Conservation (phyloP, 2,113 vertebrate genomes). For the Myrmecobius fasciatus region DNA sequence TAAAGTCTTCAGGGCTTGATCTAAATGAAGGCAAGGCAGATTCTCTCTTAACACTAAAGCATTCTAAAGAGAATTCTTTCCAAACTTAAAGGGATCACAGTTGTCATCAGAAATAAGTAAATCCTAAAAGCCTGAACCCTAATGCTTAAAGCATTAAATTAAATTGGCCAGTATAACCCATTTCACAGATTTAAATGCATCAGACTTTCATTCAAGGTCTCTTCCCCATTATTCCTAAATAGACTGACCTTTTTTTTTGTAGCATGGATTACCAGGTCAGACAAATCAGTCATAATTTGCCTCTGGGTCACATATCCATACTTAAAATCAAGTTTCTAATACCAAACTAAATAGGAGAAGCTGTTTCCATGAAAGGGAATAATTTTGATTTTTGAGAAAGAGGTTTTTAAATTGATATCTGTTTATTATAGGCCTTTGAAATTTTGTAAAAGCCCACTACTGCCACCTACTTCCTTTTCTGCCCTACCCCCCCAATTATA, state of each 20-base stretch:
- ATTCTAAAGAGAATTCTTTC: constrained; percentile 7
- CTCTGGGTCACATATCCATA: neutral
- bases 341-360: neutral
- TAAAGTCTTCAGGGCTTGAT: constrained; percentile 20
- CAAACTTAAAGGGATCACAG: constrained; percentile 1
- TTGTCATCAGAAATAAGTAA: constrained; percentile 50
- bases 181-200: neutral
- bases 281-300: neutral
- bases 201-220: neutral
- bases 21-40: constrained; percentile 16
- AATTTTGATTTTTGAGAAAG: neutral
- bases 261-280: neutral
- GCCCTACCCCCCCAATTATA: neutral
- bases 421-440: neutral
- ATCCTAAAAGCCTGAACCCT: neutral
- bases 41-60: neutral
- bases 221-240: constrained; percentile 6
- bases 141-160: neutral
- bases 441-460: neutral
- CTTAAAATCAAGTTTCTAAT: constrained; percentile 31
- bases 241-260: neutral
- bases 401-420: neutral
- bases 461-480: neutral
- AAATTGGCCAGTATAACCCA: neutral
- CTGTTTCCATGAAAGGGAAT: neutral